These are phyloP conservation scores for Orthonevra nobilis DNA, from an alignment of 2,888 invertebrate genomes.

Conservation along the genomic window DNA sequence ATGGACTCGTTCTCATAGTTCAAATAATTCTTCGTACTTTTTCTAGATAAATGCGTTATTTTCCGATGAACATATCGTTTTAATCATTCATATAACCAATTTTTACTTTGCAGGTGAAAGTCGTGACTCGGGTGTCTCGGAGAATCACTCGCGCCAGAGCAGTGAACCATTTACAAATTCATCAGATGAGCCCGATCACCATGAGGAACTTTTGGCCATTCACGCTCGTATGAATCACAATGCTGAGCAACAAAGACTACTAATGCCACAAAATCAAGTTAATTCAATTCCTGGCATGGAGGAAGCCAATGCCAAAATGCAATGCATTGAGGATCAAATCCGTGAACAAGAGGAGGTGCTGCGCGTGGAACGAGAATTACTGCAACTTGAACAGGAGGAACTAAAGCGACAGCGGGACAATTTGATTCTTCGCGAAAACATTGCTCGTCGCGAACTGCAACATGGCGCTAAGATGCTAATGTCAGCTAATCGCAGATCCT, in stretches of 20 bases:
- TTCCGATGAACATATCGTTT: too few species aligned
- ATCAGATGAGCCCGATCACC: constrained; percentile 85
- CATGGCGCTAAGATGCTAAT: constrained; percentile 80
- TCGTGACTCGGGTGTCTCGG: constrained; percentile 89
- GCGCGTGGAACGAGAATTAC: constrained; percentile 88
- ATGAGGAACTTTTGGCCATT: constrained; percentile 82
- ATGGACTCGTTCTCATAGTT: too few species aligned
- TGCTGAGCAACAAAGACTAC: constrained; percentile 57
- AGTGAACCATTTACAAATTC: constrained; percentile 89
- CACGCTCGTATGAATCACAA: constrained; percentile 72
- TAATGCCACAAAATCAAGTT: constrained; percentile 74
- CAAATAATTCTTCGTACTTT: too few species aligned
- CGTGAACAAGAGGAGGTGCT: constrained; percentile 88
- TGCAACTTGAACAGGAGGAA: constrained; percentile 89
- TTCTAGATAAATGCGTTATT: too few species aligned
- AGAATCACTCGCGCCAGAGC: constrained; percentile 89
- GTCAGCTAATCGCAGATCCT: constrained; percentile 82
- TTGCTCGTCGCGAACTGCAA: constrained; percentile 82
- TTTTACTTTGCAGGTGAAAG: constrained; percentile 82
- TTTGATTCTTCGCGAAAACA: constrained; percentile 84
- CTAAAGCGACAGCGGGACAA: constrained; percentile 88
- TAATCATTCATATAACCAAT: too few species aligned
- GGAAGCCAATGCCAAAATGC: constrained; percentile 81
- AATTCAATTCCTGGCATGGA: constrained; percentile 81
- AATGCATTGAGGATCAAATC: constrained; percentile 84